Base-by-base conservation (phyloP, 2,113 vertebrate species). In the Callorhinus ursinus region DNA sequence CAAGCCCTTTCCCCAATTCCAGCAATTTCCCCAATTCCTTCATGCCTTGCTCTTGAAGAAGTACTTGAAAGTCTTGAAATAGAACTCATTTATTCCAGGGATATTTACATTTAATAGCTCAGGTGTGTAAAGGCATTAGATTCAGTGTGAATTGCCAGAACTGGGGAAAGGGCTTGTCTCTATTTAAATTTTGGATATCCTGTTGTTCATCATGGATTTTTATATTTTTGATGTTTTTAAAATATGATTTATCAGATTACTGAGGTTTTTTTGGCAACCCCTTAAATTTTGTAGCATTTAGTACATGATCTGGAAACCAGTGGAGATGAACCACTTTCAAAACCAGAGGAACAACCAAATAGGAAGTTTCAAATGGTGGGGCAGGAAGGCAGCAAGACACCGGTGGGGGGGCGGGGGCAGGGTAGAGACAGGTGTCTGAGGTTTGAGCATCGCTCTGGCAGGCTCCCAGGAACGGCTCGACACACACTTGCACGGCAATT, bases 401-500 rank as follows among this genome's bases (percentile, higher is more conserved):
- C 2, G 10, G 21, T 15, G 28, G 63, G 28, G 51, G 51, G 13
- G 28, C 1, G 5, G 6, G 42, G 6, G 51, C 59, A 7, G 46
- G 46, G 46, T 46, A 9, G 46, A 46, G 8, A 46, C 79, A 59
- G 79, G 31, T 10, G 1, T 13, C 63, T 42, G 1, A 15, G 10
- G 3, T 18, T 15, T 1, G 49, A 46, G 22, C 24, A 26, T 9
- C 16, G 4, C 36, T 46, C 9, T n/a, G 63, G 13, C 5, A 7
- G 26, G 26, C 16, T 69, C 28, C 57, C 3, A 0, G 15, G 28
- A 49, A 6, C 21, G 42, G 9, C 5, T 46, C 0, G 0, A 28
- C 55, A 15, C 28, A 5, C 3, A 14, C 57, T 36, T 5, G 31
- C 21, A 11, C 0, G 21, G 42, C 31, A 33, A 6, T 6, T 42